Evolutionary conservation across 2,888 invertebrate genomes (phyloP), one percentile per base, ranked within the genome.

Genomic region (Hedychridium roseum): DNA sequence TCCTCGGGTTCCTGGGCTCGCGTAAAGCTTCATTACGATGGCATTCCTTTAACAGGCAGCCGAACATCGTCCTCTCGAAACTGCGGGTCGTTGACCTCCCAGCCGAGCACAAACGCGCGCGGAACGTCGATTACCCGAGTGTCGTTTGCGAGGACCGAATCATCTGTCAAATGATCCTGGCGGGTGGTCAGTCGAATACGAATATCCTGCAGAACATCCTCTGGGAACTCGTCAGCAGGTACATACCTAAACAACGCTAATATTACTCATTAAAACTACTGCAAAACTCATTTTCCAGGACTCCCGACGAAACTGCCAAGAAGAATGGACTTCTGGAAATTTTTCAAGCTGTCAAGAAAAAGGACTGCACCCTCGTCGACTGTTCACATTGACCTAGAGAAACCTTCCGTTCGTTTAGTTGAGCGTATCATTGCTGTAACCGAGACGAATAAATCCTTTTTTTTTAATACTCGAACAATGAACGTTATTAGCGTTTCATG

Each of bases 1-100:
- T n/a, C n/a, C n/a, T n/a, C n/a, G n/a, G n/a, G n/a, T n/a, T n/a
- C n/a, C n/a, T n/a, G n/a, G n/a, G n/a, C n/a, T n/a, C n/a, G n/a
- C n/a, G n/a, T n/a, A n/a, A n/a, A n/a, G n/a, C n/a, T n/a, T 23
- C 23, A 23, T 23, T 23, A 23, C 23, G 23, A 5, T 23, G 23
- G 23, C 9, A 23, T 23, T 14, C 31, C 5, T 6, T 31, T n/a
- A 31, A 31, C 40, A 74, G 72, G 12, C 63, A 75, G 37, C 74
- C 79, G 3, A 68, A 69, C 43, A 72, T 78, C 46, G 66, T 73
- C 30, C 66, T 80, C 23, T 74, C 79, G 23, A 78, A 78, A 48
- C 52, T 71, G 38, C 63, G 73, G 40, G 73, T 68, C 20, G 55
- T 70, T 21, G 71, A 73, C 45, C 60, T 74, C n/a, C 68, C 69